Percentiles rank a stretch among this genome's conserved stretches.
Evolutionary conservation across 2,113 vertebrate species (phyloP).

Genomic region (Pelecanus crispus): DNA sequence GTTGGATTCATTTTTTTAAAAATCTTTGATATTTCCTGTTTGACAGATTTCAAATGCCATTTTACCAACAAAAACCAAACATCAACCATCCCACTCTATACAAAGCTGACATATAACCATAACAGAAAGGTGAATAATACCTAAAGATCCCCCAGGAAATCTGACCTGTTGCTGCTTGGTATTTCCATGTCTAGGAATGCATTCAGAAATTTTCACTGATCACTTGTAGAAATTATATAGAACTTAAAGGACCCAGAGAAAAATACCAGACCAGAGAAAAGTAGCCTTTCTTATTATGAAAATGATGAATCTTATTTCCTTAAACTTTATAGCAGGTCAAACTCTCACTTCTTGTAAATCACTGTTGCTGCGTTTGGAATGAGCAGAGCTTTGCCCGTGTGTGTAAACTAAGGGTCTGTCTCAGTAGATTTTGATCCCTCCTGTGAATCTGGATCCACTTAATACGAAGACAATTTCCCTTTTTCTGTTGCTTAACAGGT

Average conservation of each 20-base stretch:
- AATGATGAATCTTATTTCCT: neutral
- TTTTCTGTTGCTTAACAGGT: neutral
- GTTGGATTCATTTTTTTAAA: neutral
- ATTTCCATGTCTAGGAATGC: neutral
- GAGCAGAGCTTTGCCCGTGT: neutral
- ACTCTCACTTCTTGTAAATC: neutral
- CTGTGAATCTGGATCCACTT: neutral
- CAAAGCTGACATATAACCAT: neutral
- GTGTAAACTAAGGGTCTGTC: neutral
- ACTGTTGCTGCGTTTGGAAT: neutral
- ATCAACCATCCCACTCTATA: neutral
- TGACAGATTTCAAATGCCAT: neutral
- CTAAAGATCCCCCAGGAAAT: neutral
- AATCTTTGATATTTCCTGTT: neutral
- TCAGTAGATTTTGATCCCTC: neutral
- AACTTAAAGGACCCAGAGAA: neutral
- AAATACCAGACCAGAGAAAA: neutral
- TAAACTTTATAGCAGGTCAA: neutral
- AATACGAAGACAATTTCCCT: neutral
- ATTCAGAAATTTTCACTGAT: neutral
- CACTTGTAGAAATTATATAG: neutral
- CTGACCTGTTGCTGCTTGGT: neutral
- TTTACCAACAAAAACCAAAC: too few species aligned
- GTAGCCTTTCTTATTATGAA: neutral
- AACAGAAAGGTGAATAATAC: constrained; percentile 5